These are phyloP conservation scores for Bimastos eiseni DNA, from an alignment of 2,888 invertebrate species.

Conservation along the genomic window DNA sequence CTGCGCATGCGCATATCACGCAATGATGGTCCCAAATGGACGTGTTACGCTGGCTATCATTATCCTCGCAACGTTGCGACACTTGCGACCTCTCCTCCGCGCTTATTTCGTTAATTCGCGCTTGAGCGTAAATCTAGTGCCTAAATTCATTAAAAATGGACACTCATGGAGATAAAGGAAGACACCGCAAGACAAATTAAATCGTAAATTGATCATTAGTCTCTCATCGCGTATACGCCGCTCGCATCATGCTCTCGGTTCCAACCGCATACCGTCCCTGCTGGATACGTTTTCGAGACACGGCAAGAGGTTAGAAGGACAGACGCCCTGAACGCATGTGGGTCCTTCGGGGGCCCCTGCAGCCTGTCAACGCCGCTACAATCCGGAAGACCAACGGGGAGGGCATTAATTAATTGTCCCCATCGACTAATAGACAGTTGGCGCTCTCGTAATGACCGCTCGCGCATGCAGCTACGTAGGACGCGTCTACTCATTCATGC, in stretches of 20 bases:
- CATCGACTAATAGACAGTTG: conserved; percentile 2
- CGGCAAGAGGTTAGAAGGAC: neutral
- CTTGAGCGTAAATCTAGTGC: neutral
- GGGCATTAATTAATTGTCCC: neutral
- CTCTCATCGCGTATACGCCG: neutral
- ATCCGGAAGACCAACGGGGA: neutral
- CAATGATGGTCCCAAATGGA: neutral
- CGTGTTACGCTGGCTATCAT: neutral
- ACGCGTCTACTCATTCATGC: neutral
- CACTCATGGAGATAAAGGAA: conserved; percentile 9
- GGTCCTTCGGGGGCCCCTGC: neutral
- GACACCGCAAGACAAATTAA: conserved; percentile 14
- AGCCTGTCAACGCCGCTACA: neutral
- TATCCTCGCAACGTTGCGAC: neutral
- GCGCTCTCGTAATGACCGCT: neutral
- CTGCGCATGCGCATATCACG: neutral
- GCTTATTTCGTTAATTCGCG: neutral
- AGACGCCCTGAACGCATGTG: neutral
- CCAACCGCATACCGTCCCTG: neutral
- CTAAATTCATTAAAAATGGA: conserved; percentile 21
- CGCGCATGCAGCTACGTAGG: neutral
- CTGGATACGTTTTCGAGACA: neutral
- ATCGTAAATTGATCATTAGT: conserved; percentile 20
- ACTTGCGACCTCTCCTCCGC: neutral
- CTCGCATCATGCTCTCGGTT: neutral